Base-by-base conservation (phyloP, 2,797 vertebrate genomes). In the Picus viridis region DNA sequence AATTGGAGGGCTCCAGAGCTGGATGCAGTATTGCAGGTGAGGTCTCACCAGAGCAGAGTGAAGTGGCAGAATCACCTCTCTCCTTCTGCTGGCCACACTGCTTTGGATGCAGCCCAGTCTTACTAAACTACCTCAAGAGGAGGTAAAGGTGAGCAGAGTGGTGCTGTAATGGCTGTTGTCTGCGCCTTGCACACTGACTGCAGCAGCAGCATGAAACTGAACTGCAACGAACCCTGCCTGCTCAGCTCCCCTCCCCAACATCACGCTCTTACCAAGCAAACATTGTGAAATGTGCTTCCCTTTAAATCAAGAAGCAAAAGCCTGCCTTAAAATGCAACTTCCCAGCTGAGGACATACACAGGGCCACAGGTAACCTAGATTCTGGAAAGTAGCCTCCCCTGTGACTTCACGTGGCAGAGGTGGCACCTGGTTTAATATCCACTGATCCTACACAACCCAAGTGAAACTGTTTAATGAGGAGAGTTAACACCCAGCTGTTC, bases 111-210 rank as follows among this genome's bases (percentile, higher is more conserved):
- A 49, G 22, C 11, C 12, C 22, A 49, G 49, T 64, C 54, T 53
- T 72, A 56, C 32, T 23, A 73, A 89, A 53, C 13, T 34, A 47
- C 49, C 43, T 68, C 34, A 64, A 49, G n/a, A 64, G 68, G 20
- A 58, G 57, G n/a, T 6, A 18, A 53, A 67, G 27, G 69, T 0
- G 2, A 61, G 58, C 24, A 54, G n/a, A 16, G 62, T 2, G 45
- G 36, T 34, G 47, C 45, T 34, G 30, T 18, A 41, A 45, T 51
- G n/a, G 65, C 24, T 61, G 63, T 36, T 45, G 19, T 7, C 30
- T 0, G 0, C 29, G 59, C 18, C 71, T 51, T 5, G 7, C 63
- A 30, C 58, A 7, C 15, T 0, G 0, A 23, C 0, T 1, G 3
- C 30, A 58, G 32, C 36, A 62, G 51, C 64, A 65, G 36, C 47